Evolutionary conservation across 2,888 invertebrate genomes (phyloP).

Genomic region (Caenorhabditis imperialis): DNA sequence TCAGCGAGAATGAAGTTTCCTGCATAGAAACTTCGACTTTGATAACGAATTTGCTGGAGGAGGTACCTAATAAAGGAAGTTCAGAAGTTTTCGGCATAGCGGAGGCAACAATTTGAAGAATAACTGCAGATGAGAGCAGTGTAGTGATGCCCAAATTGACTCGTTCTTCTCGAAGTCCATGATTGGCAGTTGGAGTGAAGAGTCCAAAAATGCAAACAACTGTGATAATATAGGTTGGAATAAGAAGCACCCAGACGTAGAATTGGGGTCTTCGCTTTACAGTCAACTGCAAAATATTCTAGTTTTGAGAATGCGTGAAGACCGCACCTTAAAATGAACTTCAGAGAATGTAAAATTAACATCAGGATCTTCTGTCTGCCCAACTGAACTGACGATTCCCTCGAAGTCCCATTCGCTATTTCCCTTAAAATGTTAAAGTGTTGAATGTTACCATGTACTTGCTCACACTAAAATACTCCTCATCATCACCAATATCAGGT

Average conservation of each 20-base stretch:
- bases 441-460: not conserved
- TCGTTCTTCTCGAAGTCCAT: constrained; percentile 64
- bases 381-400: constrained; percentile 13
- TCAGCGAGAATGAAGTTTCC: constrained; percentile 71
- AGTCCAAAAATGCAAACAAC: constrained; percentile 64
- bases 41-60: not conserved
- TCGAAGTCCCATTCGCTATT: constrained; percentile 67
- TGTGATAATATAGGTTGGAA: constrained; percentile 67
- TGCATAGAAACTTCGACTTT: constrained; percentile 10
- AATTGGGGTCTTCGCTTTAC: constrained; percentile 58
- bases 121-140: constrained; percentile 66
- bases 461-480: constrained; percentile 19
- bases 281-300: constrained; percentile 38
- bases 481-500: constrained; percentile 9
- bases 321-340: constrained; percentile 49
- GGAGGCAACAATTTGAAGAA: constrained; percentile 66
- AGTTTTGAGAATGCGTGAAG: not conserved
- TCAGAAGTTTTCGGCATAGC: constrained; percentile 68
- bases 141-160: constrained; percentile 68
- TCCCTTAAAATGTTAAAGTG: constrained; percentile 45
- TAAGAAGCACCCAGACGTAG: constrained; percentile 67
- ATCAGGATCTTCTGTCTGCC: constrained; percentile 55
- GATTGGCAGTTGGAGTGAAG: constrained; percentile 63
- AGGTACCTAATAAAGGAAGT: constrained; percentile 59
- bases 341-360: constrained; percentile 65